Conservation (phyloP, 2,113 vertebrate species). For the Chamaea fasciata region DNA sequence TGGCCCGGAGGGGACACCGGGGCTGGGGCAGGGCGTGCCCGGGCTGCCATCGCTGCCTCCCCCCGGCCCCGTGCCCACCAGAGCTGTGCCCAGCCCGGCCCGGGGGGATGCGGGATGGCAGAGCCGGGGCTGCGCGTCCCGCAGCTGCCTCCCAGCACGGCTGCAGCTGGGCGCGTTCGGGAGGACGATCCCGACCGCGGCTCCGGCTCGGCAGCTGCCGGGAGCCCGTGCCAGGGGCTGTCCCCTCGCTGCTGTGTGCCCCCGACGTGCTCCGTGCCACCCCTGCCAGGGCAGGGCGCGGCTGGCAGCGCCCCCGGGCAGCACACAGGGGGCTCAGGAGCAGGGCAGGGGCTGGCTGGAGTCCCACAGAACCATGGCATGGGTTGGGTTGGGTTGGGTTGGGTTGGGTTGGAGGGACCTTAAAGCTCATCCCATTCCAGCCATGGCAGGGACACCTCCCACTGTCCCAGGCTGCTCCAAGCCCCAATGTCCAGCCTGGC, state of each 20-base stretch:
- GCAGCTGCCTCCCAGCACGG: neutral
- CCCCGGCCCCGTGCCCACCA: neutral
- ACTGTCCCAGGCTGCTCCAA: neutral
- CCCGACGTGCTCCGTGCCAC: neutral
- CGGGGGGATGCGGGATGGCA: neutral
- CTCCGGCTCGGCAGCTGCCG: neutral
- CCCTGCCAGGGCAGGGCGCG: fast-evolving
- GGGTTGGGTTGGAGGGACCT: neutral
- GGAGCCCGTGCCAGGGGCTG: neutral
- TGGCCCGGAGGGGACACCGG: fast-evolving
- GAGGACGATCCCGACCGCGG: neutral
- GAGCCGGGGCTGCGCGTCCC: fast-evolving
- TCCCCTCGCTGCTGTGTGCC: neutral
- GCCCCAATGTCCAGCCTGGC: neutral
- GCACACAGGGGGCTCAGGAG: neutral
- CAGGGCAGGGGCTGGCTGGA: neutral
- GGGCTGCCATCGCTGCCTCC: neutral
- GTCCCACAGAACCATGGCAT: fast-evolving
- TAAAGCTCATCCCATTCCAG: fast-evolving
- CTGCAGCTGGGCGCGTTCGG: neutral
- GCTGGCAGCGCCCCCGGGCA: neutral
- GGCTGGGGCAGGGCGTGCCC: neutral
- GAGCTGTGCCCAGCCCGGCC: neutral
- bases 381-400: neutral
- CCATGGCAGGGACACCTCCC: neutral